Evolutionary conservation across 2,888 invertebrate species (phyloP).

Genomic region (Elegia similella): DNA sequence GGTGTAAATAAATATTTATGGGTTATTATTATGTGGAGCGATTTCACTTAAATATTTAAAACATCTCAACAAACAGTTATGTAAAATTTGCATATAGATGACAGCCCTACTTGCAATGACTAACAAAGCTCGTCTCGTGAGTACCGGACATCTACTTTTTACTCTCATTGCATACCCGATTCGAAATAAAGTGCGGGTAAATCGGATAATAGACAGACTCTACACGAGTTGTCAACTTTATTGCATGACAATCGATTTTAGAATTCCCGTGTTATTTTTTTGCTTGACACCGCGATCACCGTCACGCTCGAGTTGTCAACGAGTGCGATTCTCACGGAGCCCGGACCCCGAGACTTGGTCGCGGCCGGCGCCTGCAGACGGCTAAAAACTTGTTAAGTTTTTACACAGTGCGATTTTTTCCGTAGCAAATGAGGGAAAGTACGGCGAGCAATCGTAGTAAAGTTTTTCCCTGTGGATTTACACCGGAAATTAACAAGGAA

Average conservation of each 20-base stretch:
- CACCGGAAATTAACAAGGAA: background rate
- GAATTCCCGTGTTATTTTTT: slow-evolving; percentile 65
- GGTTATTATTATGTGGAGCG: background rate
- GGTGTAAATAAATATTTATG: slow-evolving; percentile 3
- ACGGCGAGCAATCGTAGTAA: slow-evolving; percentile 4
- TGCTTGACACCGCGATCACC: slow-evolving; percentile 37
- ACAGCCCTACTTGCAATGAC: slow-evolving; percentile 1
- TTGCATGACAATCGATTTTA: slow-evolving; percentile 65
- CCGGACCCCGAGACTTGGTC: slow-evolving; percentile 26
- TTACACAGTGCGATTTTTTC: slow-evolving; percentile 12
- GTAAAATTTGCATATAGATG: slow-evolving; percentile 12
- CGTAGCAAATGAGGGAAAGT: slow-evolving; percentile 10
- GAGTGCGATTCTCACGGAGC: slow-evolving; percentile 53
- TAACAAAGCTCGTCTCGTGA: background rate
- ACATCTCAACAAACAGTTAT: background rate
- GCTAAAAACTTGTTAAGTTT: slow-evolving; percentile 9
- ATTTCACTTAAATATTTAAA: background rate
- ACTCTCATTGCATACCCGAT: background rate
- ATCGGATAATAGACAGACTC: slow-evolving; percentile 22
- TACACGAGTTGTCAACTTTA: slow-evolving; percentile 47
- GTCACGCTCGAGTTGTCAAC: slow-evolving; percentile 59
- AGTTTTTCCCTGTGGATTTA: slow-evolving; percentile 14
- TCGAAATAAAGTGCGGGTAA: background rate
- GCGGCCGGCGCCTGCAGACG: slow-evolving; percentile 41
- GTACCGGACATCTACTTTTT: background rate